These are phyloP conservation scores for Euwallacea fornicatus DNA, from an alignment of 1,140 invertebrate genomes.

Conservation along the genomic window DNA sequence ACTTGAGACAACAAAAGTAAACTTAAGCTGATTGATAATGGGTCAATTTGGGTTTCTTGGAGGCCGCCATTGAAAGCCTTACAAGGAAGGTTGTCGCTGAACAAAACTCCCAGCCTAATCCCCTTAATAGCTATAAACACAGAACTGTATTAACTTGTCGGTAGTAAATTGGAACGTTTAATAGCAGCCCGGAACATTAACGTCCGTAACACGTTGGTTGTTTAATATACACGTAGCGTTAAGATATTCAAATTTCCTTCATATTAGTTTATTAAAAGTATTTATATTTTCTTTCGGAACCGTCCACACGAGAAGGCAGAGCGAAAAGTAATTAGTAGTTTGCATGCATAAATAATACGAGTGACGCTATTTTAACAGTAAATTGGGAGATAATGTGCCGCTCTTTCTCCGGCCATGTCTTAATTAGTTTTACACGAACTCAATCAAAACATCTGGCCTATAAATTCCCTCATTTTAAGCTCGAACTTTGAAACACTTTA, in stretches of 20 bases:
- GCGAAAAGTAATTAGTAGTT: constrained; percentile 45
- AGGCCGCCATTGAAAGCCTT: constrained; percentile 4
- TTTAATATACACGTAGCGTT: constrained; percentile 47
- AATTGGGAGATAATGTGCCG: constrained; percentile 41
- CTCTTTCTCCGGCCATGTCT: constrained; percentile 37
- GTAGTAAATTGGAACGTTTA: constrained; percentile 47
- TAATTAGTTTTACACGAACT: constrained; percentile 44
- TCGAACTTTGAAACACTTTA: too few species aligned
- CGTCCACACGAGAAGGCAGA: constrained; percentile 26
- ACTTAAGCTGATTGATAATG: too few species aligned
- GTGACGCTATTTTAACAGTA: constrained; percentile 42
- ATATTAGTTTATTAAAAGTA: constrained; percentile 47
- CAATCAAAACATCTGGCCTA: constrained; percentile 46
- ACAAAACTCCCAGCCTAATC: constrained; percentile 19
- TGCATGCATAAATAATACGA: constrained; percentile 44
- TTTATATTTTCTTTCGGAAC: constrained; percentile 39
- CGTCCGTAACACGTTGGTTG: constrained; percentile 45
- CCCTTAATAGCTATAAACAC: constrained; percentile 42
- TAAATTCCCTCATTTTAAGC: constrained; percentile 24
- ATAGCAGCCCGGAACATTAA: constrained; percentile 42
- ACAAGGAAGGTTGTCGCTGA: constrained; percentile 18
- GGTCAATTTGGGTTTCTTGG: too few species aligned
- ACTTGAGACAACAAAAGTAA: neutral
- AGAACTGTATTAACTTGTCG: constrained; percentile 47
- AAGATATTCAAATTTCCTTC: constrained; percentile 44